Evolutionary conservation across 2,888 invertebrate species (phyloP), one percentile per base, ranked within the genome.

Genomic region (Agrochola lychnidis): DNA sequence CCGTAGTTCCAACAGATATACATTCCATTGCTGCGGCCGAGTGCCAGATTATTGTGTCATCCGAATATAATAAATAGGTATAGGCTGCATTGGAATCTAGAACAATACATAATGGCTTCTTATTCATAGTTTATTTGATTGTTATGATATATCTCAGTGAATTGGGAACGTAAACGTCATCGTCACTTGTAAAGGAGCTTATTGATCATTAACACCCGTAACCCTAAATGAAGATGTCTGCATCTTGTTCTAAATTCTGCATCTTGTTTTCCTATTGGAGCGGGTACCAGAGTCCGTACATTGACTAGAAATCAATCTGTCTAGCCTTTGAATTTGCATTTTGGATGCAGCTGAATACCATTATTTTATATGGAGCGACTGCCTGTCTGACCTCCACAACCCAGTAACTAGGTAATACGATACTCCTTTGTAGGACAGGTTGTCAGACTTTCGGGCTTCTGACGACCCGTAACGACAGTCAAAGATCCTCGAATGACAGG

Each of bases 21-120:
- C 73, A 76, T 84, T 84, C 64, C 62, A 57, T 62, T 56, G 48
- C 57, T 59, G 45, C 61, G 69, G 75, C 64, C 10, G 25, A 66
- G 64, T 73, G 85, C 87, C 87, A 85, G 75, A 69, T 69, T 77
- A 76, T 79, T 80, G 68, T 81, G 85, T 77, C 77, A 81, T 79
- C 42, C 53, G 61, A 69, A 77, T 70, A 72, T 10, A 79, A 73
- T 70, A 53, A 63, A 59, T 42, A 51, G 7, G 7, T 51, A 80
- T 73, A 76, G 40, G 19, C 40, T 66, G 36, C 61, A 61, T 73
- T 2, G 70, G 85, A 76, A 83, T 84, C 40, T 83, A 85, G 83
- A 76, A 71, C 83, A 71, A 81, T 75, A 62, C n/a, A 12, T 73
- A 51, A 66, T 53, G 25, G 30, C 14, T 69, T 63, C 25, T 45